Evolutionary conservation across 30 jellyfish, hydroid and myxozoan genomes (phyloP).

Genomic region (Cassiopea andromeda): DNA sequence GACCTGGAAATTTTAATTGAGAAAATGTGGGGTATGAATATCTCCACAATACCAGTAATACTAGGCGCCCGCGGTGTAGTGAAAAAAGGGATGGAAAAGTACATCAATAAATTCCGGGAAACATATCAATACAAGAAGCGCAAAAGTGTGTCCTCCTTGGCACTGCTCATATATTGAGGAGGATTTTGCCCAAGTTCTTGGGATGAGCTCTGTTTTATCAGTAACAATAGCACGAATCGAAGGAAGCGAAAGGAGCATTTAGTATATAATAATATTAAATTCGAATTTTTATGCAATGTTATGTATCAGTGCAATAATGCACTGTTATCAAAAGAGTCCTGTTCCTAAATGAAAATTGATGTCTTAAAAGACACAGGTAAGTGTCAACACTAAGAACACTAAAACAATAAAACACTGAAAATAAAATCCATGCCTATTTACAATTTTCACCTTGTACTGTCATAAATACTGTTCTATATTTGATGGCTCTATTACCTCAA

Average conservation of each 20-base stretch:
- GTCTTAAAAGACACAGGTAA: too few species aligned
- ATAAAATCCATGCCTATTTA: too few species aligned
- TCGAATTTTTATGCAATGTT: too few species aligned
- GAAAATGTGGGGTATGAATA: neutral
- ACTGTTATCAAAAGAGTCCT: too few species aligned
- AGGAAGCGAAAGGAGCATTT: neutral
- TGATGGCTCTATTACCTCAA: too few species aligned
- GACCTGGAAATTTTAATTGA: slow-evolving; percentile 27
- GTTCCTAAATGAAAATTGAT: too few species aligned
- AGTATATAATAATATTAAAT: too few species aligned
- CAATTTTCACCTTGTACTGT: too few species aligned
- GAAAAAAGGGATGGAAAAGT: neutral
- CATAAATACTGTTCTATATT: too few species aligned
- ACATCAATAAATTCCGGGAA: neutral
- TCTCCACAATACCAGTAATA: neutral
- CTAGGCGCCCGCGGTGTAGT: neutral
- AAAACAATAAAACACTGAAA: too few species aligned
- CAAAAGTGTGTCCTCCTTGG: neutral
- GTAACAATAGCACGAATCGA: neutral
- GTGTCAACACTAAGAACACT: too few species aligned
- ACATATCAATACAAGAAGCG: neutral
- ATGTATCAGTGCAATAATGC: too few species aligned
- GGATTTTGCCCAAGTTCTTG: neutral
- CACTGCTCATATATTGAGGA: neutral
- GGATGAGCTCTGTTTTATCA: neutral